Evolutionary conservation across 2,113 vertebrate genomes (phyloP).

Genomic region (Dissostichus mawsoni): DNA sequence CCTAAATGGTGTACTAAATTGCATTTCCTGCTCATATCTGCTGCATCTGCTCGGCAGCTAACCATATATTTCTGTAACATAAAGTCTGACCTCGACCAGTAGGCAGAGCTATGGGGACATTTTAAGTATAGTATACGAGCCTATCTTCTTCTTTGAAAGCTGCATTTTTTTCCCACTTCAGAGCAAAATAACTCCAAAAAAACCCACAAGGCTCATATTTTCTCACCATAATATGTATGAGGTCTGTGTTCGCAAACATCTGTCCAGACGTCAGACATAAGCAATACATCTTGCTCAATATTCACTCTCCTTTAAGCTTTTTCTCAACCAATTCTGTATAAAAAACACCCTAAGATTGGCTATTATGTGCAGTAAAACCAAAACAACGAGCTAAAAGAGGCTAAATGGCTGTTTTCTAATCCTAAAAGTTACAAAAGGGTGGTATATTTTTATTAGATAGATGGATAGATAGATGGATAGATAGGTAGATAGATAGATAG

Average conservation of each 20-base stretch:
- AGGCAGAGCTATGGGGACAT: background rate
- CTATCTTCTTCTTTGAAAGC: background rate
- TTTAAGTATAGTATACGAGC: background rate
- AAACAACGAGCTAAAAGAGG: background rate
- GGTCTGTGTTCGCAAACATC: background rate
- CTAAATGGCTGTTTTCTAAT: background rate
- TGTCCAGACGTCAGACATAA: too few species aligned
- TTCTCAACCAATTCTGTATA: background rate
- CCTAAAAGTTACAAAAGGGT: background rate
- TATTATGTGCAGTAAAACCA: background rate
- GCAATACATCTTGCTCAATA: background rate
- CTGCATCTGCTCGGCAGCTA: background rate
- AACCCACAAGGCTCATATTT: background rate
- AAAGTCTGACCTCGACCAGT: background rate
- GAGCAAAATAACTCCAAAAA: background rate
- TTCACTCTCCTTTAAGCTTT: background rate
- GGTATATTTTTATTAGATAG: too few species aligned
- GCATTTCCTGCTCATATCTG: background rate
- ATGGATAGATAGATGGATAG: too few species aligned
- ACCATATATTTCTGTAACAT: background rate
- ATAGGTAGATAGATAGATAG: too few species aligned
- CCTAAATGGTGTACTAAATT: background rate
- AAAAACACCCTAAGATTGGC: background rate
- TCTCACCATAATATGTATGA: background rate
- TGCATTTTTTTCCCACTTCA: background rate